phyloP scores from a whole-genome alignment of 2,888 invertebrate genomes.

The Bhutanitis thaidina region DNA sequence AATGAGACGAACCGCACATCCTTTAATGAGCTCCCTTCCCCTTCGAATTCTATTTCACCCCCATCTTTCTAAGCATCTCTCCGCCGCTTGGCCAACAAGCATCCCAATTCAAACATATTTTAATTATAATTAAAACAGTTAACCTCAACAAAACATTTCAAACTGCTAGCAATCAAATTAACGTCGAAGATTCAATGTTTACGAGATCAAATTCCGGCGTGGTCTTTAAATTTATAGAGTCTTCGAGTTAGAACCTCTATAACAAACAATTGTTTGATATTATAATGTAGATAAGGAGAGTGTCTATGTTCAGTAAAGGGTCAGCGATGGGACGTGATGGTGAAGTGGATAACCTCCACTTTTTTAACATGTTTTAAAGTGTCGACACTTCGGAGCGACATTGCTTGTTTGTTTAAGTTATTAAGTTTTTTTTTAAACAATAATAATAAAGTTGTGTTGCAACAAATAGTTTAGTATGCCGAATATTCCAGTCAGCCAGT shows the following conservation, averaged over 20 bases:
- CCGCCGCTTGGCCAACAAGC: conserved; percentile 9
- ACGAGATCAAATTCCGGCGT: neutral
- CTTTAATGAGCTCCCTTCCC: conserved; percentile 57
- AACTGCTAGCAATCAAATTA: neutral
- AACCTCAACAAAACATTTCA: conserved; percentile 4
- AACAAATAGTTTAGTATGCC: too few species aligned
- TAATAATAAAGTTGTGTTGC: too few species aligned
- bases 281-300: too few species aligned
- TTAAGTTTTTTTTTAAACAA: too few species aligned
- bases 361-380: too few species aligned
- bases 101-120: conserved; percentile 8
- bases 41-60: conserved; percentile 25
- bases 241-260: neutral
- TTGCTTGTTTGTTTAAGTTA: too few species aligned
- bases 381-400: too few species aligned
- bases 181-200: neutral
- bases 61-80: conserved; percentile 22
- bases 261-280: too few species aligned
- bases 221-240: conserved; percentile 5
- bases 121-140: conserved; percentile 18
- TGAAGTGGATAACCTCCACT: too few species aligned
- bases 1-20: conserved; percentile 62
- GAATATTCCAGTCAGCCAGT: too few species aligned
- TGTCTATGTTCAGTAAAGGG: too few species aligned
- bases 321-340: too few species aligned